Evolutionary conservation across 30 jellyfish, hydroid and myxozoan species (phyloP), one percentile per base, ranked within the genome.

Genomic region (Chrysaora quinquecirrha): DNA sequence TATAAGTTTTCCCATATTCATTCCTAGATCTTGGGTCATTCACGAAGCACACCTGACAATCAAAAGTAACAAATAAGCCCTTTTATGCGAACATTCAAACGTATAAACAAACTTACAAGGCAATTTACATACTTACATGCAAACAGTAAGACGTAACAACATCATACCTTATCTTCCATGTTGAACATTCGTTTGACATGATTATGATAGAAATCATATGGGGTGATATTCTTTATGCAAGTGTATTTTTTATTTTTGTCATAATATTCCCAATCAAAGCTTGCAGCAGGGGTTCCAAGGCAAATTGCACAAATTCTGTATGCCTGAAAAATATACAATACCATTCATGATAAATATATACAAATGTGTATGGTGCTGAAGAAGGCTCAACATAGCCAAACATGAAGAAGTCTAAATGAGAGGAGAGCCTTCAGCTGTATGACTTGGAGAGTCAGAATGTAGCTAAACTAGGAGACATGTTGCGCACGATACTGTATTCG

Each of bases 251-350:
- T 83, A 76, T 83, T 31, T 62, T 62, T 83, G 65, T 83, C 93
- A 72, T 83, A 83, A 60, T 83, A 83, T 29, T 83, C 93, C 93
- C 93, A 83, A 4, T 38, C 76, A 72, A 83, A 83, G 4, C 79
- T 48, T 9, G 64, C 32, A 11, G 87, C 64, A 34, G 93, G 93
- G 21, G 71, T 35, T 28, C 93, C 93, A 58, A 83, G 93, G 74
- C 93, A 83, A 33, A 83, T 73, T n/a, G 93, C 81, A 43, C 74
- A 71, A 7, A 72, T 82, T 60, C 80, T 83, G 82, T 71, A 83
- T 1, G 74, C 63, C 93, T 83, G 24, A 29, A 61, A 0, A 21
- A 9, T n/a, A 67, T 14, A 64, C 27, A 38, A 29, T 9, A 31
- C 68, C n/a, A n/a, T 16, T 30, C 27, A 27, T 49, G 22, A 75